A percentile compares a stretch with the other conserved stretches of the same genome.
phyloP scores from a whole-genome alignment of 1,140 invertebrate species.

The Polyergus mexicanus region DNA sequence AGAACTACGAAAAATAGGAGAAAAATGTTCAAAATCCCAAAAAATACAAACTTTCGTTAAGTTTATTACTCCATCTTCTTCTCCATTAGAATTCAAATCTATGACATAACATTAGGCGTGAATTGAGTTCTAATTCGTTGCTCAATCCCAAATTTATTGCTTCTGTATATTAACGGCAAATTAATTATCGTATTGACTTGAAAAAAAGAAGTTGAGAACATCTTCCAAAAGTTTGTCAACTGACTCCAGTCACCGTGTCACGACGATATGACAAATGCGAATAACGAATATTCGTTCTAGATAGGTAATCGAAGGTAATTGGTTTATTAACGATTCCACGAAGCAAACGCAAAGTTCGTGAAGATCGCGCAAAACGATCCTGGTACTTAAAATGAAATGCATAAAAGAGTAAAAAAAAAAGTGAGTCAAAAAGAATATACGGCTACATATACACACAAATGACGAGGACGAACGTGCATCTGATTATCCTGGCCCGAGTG shows the following conservation, averaged over 20 bases:
- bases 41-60: background rate
- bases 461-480: conserved; percentile 25
- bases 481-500: conserved; percentile 52
- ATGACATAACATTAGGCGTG: background rate
- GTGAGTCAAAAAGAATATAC: conserved; percentile 38
- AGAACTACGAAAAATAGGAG: no score
- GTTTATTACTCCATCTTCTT: no score
- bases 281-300: background rate
- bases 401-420: background rate
- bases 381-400: no score
- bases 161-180: no score
- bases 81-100: background rate
- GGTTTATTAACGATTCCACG: background rate
- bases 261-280: background rate
- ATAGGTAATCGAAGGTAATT: conserved; percentile 33
- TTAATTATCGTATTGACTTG: background rate
- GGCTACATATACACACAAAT: background rate
- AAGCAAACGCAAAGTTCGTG: conserved; percentile 4
- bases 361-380: background rate
- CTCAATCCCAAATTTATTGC: no score
- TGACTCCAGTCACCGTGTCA: background rate
- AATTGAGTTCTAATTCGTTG: no score
- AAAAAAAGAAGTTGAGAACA: background rate
- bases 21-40: background rate
- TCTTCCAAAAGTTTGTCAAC: background rate